These are phyloP conservation scores for Cyprinella venusta DNA, from an alignment of 2,797 vertebrate genomes.

Conservation along the genomic window DNA sequence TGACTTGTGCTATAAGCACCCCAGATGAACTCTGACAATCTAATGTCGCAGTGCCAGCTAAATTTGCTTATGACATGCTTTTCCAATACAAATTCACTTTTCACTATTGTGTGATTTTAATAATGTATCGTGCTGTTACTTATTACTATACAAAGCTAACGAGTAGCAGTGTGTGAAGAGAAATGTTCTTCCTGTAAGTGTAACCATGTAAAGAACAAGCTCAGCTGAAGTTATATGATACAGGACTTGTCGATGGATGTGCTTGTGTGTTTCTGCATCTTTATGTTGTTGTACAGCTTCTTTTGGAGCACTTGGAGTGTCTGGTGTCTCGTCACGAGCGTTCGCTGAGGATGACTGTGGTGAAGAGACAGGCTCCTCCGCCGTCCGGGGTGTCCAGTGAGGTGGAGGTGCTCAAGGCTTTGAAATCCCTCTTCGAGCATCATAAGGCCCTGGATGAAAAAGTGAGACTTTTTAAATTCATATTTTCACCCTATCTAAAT, in stretches of 20 bases:
- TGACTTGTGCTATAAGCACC: background rate
- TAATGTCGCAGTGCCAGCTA: background rate
- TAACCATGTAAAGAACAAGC: background rate
- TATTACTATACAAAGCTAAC: background rate
- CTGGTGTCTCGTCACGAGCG: conserved; percentile 94
- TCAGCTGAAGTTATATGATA: background rate
- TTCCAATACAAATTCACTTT: background rate
- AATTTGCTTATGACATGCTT: background rate
- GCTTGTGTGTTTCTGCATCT: conserved; percentile 13
- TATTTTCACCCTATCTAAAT: background rate
- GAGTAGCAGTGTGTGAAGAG: background rate
- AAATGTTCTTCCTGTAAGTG: background rate
- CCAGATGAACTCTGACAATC: background rate
- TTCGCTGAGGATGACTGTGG: conserved; percentile 95
- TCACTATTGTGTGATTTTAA: background rate
- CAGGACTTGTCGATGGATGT: conserved; percentile 49
- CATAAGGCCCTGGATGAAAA: conserved; percentile 97
- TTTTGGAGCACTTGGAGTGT: conserved; percentile 97
- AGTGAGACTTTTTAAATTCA: conserved; percentile 70
- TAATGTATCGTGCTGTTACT: background rate
- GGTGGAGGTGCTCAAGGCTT: conserved; percentile 95
- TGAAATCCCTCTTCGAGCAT: conserved; percentile 96
- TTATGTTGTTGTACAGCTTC: conserved; percentile 76
- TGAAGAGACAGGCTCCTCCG: conserved; percentile 93
- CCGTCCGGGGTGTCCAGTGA: conserved; percentile 96